Base-by-base conservation (phyloP, 2,888 invertebrate genomes). In the Drosophila bunnanda region DNA sequence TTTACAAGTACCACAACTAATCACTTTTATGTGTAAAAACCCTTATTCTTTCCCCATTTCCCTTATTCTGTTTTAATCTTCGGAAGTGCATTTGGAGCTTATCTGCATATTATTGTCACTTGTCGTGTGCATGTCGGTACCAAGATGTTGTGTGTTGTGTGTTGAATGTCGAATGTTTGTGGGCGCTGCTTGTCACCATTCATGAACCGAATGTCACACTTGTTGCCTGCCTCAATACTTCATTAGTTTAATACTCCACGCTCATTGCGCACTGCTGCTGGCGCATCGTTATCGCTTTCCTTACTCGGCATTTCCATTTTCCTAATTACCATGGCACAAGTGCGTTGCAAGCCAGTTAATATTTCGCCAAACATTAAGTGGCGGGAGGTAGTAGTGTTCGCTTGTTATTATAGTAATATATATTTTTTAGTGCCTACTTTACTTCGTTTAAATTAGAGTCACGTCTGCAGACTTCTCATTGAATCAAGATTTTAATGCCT, bases 241-340 rank as follows among this genome's bases (percentile, higher is more conserved):
- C 50, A 50, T 50, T 50, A 50, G 32, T 50, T 32, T 20, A 50
- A 32, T 20, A 32, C 25, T 54, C 39, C 34, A 52, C 25, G 7
- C 46, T 34, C 54, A 48, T 36, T 50, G 34, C 25, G 36, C 46
- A 53, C 68, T 46, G 46, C 58, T 41, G 44, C 30, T 54, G 59
- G 39, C 25, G 32, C 30, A 30, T 52, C 39, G 50, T 46, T 44
- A 65, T 43, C 65, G 62, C 32, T 48, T 54, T 59, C 36, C 30
- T 61, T 59, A 25, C 55, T 34, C 50, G 36, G 48, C 62, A 70
- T 71, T 69, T 20, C 55, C 62, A 81, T 75, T 75, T 72, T 70
- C 66, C 54, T 80, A 83, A 80, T 80, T 78, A 71, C 56, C 48
- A 53, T 50, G 61, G 56, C 62, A 36, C 56, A 76, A 74, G 28